Evolutionary conservation across 2,888 invertebrate species (phyloP), one percentile per base, ranked within the genome.

Genomic region (Anodontia alba): DNA sequence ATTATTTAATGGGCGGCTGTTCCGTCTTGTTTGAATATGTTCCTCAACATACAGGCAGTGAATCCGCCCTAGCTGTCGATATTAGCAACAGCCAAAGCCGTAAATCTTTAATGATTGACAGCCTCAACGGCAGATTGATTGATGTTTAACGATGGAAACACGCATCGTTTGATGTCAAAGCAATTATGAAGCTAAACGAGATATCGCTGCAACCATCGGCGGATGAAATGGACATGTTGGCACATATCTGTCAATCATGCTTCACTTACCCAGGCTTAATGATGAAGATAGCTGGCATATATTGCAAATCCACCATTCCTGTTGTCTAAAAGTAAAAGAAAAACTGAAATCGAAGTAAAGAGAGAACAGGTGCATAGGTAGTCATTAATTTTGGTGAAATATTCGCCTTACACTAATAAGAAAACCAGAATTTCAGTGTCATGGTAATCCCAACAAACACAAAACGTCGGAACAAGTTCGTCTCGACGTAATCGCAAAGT

Each of bases 101-200:
- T 80, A 78, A 69, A 85, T 82, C 85, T 78, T 46, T 29, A 46
- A 49, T 88, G 89, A 89, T 86, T 89, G 89, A 89, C 89, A 83
- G 83, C 67, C 78, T 73, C 51, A 81, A 79, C 87, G 86, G 86
- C 83, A 81, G 80, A 79, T 79, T 89, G 89, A 89, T 88, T 89
- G 89, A 89, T 86, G 79, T 70, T 73, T 78, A 77, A 77, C 76
- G 81, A 81, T 83, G 86, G 73, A 70, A 67, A 79, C 74, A 71
- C 81, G 86, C 86, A 79, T 86, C 76, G 81, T 79, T 83, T 77
- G 77, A 81, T 83, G 86, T 86, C 86, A 79, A 81, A 79, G 83
- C 81, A 83, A 86, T 86, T 86, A 86, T 73, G 62, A 33, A 62
- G 62, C 62, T 62, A 62, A 62, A 73, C 75, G 80, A 81, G 66